Evolutionary conservation across 2,113 vertebrate genomes (phyloP).

Genomic region (Gnathonemus echidnorhynchus): DNA sequence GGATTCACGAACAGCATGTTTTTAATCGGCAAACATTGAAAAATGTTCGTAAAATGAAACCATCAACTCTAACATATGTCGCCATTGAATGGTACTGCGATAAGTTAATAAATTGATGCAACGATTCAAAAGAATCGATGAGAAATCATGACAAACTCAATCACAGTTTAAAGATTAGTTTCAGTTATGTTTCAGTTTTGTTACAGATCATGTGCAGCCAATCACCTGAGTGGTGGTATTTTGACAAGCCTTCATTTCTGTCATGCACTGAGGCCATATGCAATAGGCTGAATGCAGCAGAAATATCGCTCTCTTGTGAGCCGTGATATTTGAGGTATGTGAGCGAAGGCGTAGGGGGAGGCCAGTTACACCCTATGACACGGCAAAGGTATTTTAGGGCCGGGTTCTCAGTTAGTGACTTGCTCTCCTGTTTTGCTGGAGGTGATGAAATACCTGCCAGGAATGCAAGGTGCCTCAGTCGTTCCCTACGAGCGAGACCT

Average conservation of each 20-base stretch:
- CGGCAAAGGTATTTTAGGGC: neutral
- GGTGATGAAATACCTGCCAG: neutral
- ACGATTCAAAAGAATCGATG: neutral
- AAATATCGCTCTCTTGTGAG: neutral
- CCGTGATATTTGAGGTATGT: constrained; percentile 15
- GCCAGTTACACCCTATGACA: neutral
- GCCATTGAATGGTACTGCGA: neutral
- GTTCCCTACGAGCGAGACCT: neutral
- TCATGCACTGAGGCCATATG: neutral
- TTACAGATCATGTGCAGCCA: neutral
- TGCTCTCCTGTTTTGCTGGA: constrained; percentile 6
- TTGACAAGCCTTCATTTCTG: neutral
- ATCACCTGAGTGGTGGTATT: neutral
- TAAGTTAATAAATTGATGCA: neutral
- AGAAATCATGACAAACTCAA: neutral
- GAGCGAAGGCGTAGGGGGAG: neutral
- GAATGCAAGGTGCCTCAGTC: neutral
- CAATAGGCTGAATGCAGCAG: neutral
- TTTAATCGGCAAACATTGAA: neutral
- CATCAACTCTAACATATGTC: neutral
- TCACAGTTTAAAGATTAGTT: neutral
- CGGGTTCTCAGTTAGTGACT: neutral
- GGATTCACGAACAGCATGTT: neutral
- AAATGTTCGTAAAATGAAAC: neutral
- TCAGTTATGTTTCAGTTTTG: neutral